These are phyloP conservation scores for Sebastes matsubarae DNA, from an alignment of 2,797 vertebrate species.

Conservation along the genomic window DNA sequence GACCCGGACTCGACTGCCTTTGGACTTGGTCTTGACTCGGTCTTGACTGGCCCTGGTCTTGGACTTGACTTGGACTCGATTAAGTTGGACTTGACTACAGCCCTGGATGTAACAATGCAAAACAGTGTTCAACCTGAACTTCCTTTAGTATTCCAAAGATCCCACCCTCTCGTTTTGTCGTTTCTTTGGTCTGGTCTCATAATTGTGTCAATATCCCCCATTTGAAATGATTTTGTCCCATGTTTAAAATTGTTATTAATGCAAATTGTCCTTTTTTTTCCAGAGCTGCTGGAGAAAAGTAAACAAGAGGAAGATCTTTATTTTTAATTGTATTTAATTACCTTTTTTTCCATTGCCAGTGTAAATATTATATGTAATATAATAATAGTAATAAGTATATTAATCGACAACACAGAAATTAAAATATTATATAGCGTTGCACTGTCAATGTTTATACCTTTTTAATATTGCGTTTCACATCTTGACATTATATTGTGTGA, in stretches of 20 bases:
- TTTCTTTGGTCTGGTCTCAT: not conserved
- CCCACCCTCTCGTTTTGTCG: not conserved
- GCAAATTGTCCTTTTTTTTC: not conserved
- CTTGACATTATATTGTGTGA: not conserved
- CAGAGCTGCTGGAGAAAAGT: constrained; percentile 60
- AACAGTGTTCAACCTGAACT: not conserved
- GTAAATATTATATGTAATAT: not conserved
- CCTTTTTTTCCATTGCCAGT: no score
- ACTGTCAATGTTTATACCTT: not conserved
- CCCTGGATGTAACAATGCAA: not conserved
- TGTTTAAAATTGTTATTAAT: not conserved
- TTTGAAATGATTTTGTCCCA: not conserved
- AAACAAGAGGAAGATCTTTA: constrained; percentile 15
- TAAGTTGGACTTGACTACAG: not conserved
- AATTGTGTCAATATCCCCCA: not conserved
- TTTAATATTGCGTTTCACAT: not conserved
- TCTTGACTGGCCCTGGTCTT: not conserved
- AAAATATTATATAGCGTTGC: not conserved
- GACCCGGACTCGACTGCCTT: no score
- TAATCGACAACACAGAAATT: not conserved
- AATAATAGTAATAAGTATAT: not conserved
- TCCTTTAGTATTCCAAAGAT: not conserved
- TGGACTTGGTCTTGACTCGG: not conserved
- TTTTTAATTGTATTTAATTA: not conserved
- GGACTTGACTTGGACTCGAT: not conserved